A percentile compares a stretch with the other conserved stretches of the same genome.
Evolutionary conservation across 2,113 vertebrate genomes (phyloP).

Genomic region (Megaptera novaeangliae): DNA sequence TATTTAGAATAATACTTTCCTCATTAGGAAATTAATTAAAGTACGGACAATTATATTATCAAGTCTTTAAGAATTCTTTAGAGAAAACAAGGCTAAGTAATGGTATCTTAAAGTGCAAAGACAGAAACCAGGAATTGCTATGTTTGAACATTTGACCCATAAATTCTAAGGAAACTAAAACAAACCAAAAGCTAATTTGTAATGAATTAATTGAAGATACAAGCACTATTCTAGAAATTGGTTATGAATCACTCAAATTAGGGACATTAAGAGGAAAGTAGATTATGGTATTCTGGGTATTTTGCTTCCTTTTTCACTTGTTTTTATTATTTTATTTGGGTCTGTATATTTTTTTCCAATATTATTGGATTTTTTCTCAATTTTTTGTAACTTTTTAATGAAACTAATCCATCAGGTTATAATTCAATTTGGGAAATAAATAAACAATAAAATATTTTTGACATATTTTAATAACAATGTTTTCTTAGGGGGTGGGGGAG

Average conservation of each 20-base stretch:
- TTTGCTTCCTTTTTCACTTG: constrained; percentile 26
- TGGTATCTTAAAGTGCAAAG: not conserved
- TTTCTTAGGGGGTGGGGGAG: not conserved
- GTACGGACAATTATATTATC: not conserved
- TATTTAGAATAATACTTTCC: constrained; percentile 33
- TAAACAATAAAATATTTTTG: constrained; percentile 30
- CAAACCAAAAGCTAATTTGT: not conserved
- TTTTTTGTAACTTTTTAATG: constrained; percentile 63
- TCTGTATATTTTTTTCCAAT: constrained; percentile 3
- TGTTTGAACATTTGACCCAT: not conserved
- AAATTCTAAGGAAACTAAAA: constrained; percentile 31
- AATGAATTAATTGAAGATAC: not conserved
- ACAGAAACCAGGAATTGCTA: constrained; percentile 1
- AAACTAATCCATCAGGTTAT: constrained; percentile 47
- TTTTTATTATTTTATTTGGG: constrained; percentile 38
- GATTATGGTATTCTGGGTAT: not conserved
- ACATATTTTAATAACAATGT: constrained; percentile 41
- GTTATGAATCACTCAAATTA: constrained; percentile 14
- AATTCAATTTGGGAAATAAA: constrained; percentile 40
- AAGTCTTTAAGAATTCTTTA: constrained; percentile 18
- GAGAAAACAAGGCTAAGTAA: constrained; percentile 38
- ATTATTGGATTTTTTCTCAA: not conserved
- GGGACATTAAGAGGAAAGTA: not conserved
- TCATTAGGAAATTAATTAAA: constrained; percentile 52
- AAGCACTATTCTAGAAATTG: constrained; percentile 11